Evolutionary conservation across 1,140 invertebrate genomes (phyloP), one percentile per base, ranked within the genome.

Genomic region (Drosophila bocki): DNA sequence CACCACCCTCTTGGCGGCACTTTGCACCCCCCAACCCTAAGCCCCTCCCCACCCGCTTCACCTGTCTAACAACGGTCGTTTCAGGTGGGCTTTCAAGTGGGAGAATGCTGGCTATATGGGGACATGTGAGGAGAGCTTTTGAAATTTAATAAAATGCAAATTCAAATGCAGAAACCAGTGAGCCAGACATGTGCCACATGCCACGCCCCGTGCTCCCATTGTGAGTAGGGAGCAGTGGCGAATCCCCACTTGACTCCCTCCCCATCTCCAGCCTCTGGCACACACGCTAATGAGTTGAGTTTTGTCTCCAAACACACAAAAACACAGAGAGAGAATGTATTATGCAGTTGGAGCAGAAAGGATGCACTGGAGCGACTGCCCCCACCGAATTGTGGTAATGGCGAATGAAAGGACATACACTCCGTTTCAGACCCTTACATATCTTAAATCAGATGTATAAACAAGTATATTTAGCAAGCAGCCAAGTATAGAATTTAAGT

Each of bases 141-240:
- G 78, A 90, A 90, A 90, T 90, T 90, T 90, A 90, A 90, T 90
- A 90, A 90, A 90, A 90, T 90, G 81, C 85, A 90, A 88, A 87
- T 87, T 82, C 77, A 75, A 81, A 78, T 78, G 64, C 75, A 78
- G 63, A 44, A 84, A 71, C 84, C 77, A 69, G 71, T 71, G 65
- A 82, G 63, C 78, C 80, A 87, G 83, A 87, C 80, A 90, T 88
- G 60, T 80, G 84, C 59, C 75, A 80, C 70, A 86, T 77, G 62
- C 62, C 74, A 77, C 62, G 74, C 75, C 75, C 56, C 65, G 60
- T 79, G 70, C 57, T 63, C 63, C 35, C 62, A 71, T 77, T 77
- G 74, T 77, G 47, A 37, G 44, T 32, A 37, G 7, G 13, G n/a
- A 42, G 42, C 26, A 32, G 29, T 32, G 48, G 26, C 15, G 0